Evolutionary conservation across 2,888 invertebrate genomes (phyloP).

Genomic region (Mellilla xanthometata): DNA sequence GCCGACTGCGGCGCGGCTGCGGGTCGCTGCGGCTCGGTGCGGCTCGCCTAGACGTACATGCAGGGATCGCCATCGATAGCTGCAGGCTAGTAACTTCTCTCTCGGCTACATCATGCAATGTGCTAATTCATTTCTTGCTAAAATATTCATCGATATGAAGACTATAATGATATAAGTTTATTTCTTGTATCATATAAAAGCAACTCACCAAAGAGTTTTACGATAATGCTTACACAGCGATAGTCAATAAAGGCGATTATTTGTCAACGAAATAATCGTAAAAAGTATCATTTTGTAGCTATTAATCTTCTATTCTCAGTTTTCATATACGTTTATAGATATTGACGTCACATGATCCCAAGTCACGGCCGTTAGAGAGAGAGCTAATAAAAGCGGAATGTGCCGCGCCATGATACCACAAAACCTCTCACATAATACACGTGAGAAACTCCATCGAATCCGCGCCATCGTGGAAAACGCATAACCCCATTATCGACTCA

Average conservation of each 20-base stretch:
- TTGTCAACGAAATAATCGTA: conserved; percentile 6
- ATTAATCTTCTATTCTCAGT: conserved; percentile 8
- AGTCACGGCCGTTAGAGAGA: conserved; percentile 1
- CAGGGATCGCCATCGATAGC: conserved; percentile 3
- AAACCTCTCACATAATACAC: conserved; percentile 25
- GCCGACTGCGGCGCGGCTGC: conserved; percentile 10
- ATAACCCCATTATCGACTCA: conserved; percentile 39
- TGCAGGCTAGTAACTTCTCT: conserved; percentile 6
- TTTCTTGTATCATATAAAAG: no score
- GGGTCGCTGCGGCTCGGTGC: conserved; percentile 14
- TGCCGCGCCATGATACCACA: conserved; percentile 1
- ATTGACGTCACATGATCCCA: conserved; percentile 1
- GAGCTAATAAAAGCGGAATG: background rate
- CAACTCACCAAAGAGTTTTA: background rate
- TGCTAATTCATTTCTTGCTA: background rate
- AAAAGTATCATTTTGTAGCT: background rate
- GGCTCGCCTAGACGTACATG: background rate
- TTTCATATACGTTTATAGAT: conserved; percentile 10
- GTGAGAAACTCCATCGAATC: conserved; percentile 40
- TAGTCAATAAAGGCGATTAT: conserved; percentile 2
- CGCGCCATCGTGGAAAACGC: conserved; percentile 36
- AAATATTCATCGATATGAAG: background rate
- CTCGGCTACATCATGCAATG: background rate
- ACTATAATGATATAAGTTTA: no score
- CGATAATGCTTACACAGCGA: background rate